Conservation (phyloP, 2,113 vertebrate genomes). For the Dolichotis patagonum region DNA sequence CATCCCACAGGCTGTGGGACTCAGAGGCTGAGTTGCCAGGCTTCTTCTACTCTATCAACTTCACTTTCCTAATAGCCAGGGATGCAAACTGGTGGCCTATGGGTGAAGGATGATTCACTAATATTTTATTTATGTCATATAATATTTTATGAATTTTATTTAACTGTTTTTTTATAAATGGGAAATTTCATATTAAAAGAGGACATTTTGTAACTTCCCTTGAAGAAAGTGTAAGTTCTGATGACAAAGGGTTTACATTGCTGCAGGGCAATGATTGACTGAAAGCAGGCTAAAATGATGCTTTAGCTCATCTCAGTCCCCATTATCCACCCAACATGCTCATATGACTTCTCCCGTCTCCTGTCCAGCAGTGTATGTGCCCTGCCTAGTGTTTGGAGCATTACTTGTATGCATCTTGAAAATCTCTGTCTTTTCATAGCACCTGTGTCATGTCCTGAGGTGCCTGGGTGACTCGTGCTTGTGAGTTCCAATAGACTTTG, state of each 20-base stretch:
- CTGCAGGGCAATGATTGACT: neutral
- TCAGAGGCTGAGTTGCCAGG: neutral
- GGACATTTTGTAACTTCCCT: neutral
- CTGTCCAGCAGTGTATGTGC: neutral
- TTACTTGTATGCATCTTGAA: neutral
- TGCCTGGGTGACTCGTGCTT: neutral
- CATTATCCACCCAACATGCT: neutral
- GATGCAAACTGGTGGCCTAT: neutral
- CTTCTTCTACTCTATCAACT: neutral
- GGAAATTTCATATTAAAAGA: neutral
- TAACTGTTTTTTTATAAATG: neutral
- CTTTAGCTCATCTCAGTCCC: neutral
- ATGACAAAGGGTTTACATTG: neutral
- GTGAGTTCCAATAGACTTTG: neutral
- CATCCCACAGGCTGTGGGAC: neutral
- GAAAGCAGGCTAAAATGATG: neutral
- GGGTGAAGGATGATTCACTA: neutral
- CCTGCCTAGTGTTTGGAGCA: neutral
- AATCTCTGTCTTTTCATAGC: neutral
- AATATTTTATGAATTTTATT: neutral
- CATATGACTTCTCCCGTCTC: rapidly evolving
- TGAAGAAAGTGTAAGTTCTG: neutral
- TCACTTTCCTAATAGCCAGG: neutral
- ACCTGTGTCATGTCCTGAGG: neutral
- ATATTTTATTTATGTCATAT: neutral